Percentiles rank a stretch among this genome's conserved stretches.
These are phyloP conservation scores for Solea senegalensis DNA, from an alignment of 2,113 vertebrate species.

Conservation along the genomic window DNA sequence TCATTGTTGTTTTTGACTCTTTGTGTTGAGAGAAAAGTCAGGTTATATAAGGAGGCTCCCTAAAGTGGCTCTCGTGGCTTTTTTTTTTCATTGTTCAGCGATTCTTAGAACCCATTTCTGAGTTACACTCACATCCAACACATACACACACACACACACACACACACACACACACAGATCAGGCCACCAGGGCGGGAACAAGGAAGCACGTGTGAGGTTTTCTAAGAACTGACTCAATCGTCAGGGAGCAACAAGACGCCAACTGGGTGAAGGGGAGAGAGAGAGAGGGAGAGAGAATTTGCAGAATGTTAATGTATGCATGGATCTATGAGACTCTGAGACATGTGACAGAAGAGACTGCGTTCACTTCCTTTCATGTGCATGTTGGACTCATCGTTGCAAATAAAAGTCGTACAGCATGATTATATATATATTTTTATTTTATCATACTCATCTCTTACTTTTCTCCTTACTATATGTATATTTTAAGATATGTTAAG, in stretches of 20 bases:
- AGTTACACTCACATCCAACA: constrained; percentile 18
- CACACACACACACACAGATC: background rate
- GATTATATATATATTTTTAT: too few relatives aligned
- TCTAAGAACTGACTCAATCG: constrained; percentile 65
- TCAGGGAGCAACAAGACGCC: constrained; percentile 32
- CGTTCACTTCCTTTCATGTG: too few relatives aligned
- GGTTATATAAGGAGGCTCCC: constrained; percentile 29
- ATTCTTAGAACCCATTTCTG: constrained; percentile 52
- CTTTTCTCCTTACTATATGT: too few relatives aligned
- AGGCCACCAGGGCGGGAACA: constrained; percentile 24
- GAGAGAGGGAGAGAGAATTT: constrained; percentile 3
- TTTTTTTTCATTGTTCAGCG: constrained; percentile 36
- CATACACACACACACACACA: too few relatives aligned
- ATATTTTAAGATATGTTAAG: too few relatives aligned
- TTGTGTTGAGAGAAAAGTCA: constrained; percentile 15
- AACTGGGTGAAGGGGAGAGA: background rate
- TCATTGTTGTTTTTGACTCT: background rate
- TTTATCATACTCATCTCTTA: too few relatives aligned
- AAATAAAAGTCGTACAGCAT: too few relatives aligned
- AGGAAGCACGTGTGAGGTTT: constrained; percentile 61
- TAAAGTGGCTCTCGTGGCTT: constrained; percentile 2
- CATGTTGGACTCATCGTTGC: too few relatives aligned
- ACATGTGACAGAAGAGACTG: too few relatives aligned
- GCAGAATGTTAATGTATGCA: constrained; percentile 15
- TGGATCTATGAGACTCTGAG: background rate